Percentiles rank a stretch among this genome's conserved stretches.
Conservation (phyloP, 2,797 vertebrate species). For the Cheirogaleus major region DNA sequence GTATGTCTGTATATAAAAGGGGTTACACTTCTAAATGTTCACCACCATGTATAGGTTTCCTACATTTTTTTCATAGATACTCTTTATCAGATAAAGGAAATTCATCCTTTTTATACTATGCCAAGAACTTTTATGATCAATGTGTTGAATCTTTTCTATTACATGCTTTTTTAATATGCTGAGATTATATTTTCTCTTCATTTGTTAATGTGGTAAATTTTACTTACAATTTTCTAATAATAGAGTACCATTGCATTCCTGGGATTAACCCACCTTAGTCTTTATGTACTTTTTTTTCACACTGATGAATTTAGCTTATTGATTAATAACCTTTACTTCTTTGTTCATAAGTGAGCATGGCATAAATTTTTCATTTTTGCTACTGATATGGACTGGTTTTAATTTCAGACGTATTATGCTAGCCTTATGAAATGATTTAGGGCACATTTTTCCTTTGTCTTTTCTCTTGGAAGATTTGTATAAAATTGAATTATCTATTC, state of each 20-base stretch:
- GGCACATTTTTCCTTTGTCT: neutral
- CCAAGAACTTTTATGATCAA: neutral
- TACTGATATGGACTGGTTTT: neutral
- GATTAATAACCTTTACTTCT: neutral
- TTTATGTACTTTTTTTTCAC: neutral
- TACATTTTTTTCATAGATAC: neutral
- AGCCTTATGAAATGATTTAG: neutral
- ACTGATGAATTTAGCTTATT: neutral
- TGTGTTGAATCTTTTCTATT: neutral
- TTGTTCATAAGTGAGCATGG: neutral
- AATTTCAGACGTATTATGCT: neutral
- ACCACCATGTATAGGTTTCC: neutral
- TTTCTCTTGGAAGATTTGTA: conserved; percentile 4
- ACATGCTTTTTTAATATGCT: neutral
- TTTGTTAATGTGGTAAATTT: neutral
- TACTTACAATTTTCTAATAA: neutral
- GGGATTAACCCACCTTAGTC: neutral
- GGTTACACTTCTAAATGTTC: neutral
- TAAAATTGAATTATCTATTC: neutral
- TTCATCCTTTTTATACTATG: neutral
- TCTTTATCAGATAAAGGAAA: neutral
- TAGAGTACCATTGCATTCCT: neutral
- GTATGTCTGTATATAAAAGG: neutral
- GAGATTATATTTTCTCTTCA: neutral
- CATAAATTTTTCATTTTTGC: neutral